Base-by-base conservation (phyloP, 1,140 invertebrate species). In the Glossosoma conforme region DNA sequence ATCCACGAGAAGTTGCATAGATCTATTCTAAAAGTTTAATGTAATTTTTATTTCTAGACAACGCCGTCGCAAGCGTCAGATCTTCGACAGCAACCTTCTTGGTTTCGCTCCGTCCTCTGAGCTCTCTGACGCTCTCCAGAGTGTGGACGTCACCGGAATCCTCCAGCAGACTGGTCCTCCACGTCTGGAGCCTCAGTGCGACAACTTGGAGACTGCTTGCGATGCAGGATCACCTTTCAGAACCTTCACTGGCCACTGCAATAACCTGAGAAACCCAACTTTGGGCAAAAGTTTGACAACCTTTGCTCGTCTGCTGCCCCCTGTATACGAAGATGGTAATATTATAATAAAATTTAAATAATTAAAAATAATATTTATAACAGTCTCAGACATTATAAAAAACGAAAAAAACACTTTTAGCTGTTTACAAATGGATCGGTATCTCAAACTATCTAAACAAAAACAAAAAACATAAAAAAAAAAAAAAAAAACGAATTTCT, bases 191-290 rank as follows among this genome's bases (percentile, higher is more conserved):
- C 70, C 73, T 0, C 76, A 80, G 44, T 83, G 80, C 28, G 84
- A 85, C 18, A 85, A 89, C 50, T 66, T 76, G 2, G 76, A 76
- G 13, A 71, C 73, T 0, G 69, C 80, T 4, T 97, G 93, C 60
- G 88, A 97, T 62, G 78, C 88, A 1, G 84, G 80, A 1, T 79
- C 78, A 0, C 87, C 86, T 0, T 97, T 89, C 70, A 79, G 93
- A 54, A 86, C 85, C 0, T 77, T 85, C 22, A 89, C 87, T 1
- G 93, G 93, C 2, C 85, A 91, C 59, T 97, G 93, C 61, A 97
- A 97, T 63, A 97, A 97, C 65, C 66, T 96, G 4, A 77, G 85
- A 9, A 87, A 92, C 62, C 92, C 93, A 0, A 83, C 81, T 50
- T 82, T 87, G 52, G 93, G 90, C 2, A 89, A 90, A 64, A 86